Evolutionary conservation across 1,140 invertebrate genomes (phyloP).

Genomic region (Parasteatoda tepidariorum): DNA sequence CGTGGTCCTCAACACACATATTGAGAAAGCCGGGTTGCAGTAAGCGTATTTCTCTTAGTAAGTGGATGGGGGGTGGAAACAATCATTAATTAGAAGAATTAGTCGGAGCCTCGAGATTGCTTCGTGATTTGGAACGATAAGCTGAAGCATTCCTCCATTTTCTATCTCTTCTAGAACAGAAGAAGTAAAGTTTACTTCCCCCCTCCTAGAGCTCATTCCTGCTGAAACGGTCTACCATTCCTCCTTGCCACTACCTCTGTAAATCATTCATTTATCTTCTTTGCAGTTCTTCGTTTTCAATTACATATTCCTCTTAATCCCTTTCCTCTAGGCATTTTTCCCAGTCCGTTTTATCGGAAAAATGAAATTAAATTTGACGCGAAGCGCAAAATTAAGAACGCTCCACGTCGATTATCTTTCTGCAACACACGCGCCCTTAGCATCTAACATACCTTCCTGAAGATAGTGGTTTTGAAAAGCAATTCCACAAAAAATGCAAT

Average conservation of each 20-base stretch:
- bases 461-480: neutral
- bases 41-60: neutral
- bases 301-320: constrained; percentile 35
- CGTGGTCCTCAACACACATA: too few relatives aligned
- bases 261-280: constrained; percentile 59
- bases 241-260: neutral
- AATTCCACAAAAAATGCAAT: constrained; percentile 1
- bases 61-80: neutral
- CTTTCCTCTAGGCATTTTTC: neutral
- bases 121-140: constrained; percentile 56
- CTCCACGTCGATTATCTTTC: constrained; percentile 34
- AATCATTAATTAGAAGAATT: constrained; percentile 55
- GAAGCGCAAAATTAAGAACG: constrained; percentile 55
- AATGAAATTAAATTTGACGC: constrained; percentile 59
- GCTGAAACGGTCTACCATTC: neutral
- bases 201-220: constrained; percentile 12
- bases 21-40: too few relatives aligned
- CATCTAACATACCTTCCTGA: constrained; percentile 9
- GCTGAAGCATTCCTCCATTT: neutral
- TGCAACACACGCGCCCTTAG: constrained; percentile 21
- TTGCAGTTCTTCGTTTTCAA: constrained; percentile 58
- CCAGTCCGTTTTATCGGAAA: constrained; percentile 46
- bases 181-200: neutral
- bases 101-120: constrained; percentile 44
- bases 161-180: neutral